A percentile compares a stretch with the other conserved stretches of the same genome.
Evolutionary conservation across 1,140 invertebrate species (phyloP).

Genomic region (Dendroctonus valens): DNA sequence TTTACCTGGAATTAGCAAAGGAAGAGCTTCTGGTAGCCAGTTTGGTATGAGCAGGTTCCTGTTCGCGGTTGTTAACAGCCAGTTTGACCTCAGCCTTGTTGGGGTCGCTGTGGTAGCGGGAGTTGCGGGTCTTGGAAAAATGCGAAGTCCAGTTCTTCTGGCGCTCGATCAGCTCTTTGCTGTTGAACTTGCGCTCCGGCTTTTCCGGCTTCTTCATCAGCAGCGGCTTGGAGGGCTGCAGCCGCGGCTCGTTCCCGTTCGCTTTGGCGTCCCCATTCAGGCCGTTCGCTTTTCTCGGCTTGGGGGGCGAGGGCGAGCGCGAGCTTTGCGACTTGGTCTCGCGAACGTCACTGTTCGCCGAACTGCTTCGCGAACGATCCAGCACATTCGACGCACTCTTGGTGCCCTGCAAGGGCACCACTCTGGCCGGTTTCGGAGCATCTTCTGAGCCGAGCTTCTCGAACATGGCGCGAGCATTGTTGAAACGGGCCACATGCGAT

Average conservation of each 20-base stretch:
- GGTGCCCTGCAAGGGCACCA: conserved; percentile 46
- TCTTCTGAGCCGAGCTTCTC: conserved; percentile 82
- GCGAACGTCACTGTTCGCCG: conserved; percentile 45
- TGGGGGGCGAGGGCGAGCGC: conserved; percentile 44
- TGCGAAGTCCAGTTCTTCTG: conserved; percentile 89
- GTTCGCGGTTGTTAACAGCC: conserved; percentile 47
- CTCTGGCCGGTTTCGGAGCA: conserved; percentile 28
- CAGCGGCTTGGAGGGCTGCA: conserved; percentile 50
- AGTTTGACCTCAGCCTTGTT: conserved; percentile 51
- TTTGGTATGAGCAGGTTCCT: conserved; percentile 41
- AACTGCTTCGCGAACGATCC: conserved; percentile 45
- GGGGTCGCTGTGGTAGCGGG: conserved; percentile 63
- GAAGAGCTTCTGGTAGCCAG: conserved; percentile 49
- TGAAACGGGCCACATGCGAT: conserved; percentile 86
- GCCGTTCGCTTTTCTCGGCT: conserved; percentile 38
- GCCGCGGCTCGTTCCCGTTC: conserved; percentile 50
- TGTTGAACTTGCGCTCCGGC: conserved; percentile 77
- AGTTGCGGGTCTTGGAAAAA: conserved; percentile 72
- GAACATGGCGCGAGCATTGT: conserved; percentile 88
- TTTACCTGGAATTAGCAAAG: conserved; percentile 46
- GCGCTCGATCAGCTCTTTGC: conserved; percentile 82
- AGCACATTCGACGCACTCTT: conserved; percentile 48
- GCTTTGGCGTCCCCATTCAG: conserved; percentile 46
- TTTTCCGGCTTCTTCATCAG: conserved; percentile 64
- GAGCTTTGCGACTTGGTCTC: conserved; percentile 42